A percentile compares a stretch with the other conserved stretches of the same genome.
These are phyloP conservation scores for Trematomus loennbergii DNA, from an alignment of 2,113 vertebrate genomes.

Conservation along the genomic window DNA sequence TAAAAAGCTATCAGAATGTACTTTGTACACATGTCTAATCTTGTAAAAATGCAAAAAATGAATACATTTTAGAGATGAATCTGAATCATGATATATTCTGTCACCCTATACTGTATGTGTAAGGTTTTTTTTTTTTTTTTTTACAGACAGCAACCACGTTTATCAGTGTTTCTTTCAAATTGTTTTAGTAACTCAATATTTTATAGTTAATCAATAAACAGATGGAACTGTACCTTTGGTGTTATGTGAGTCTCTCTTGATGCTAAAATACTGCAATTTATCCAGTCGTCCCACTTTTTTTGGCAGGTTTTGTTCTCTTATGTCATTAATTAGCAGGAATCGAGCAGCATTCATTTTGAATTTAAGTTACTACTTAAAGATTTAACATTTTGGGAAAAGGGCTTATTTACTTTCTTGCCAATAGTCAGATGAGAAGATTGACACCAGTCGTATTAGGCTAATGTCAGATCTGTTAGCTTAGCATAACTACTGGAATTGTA, in stretches of 20 bases:
- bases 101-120: conserved; percentile 80
- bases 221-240: conserved; percentile 69
- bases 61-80: conserved; percentile 77
- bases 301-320: neutral
- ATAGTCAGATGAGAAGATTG: neutral
- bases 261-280: neutral
- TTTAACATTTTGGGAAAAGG: neutral
- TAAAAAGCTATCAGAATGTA: conserved; percentile 80
- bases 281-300: neutral
- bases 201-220: conserved; percentile 89
- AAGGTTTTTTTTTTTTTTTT: conserved; percentile 77
- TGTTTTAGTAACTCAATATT: conserved; percentile 88
- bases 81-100: conserved; percentile 77
- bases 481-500: neutral
- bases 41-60: conserved; percentile 80
- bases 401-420: neutral
- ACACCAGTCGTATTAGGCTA: no score
- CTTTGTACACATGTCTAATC: conserved; percentile 87
- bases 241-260: conserved; percentile 27
- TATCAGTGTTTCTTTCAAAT: conserved; percentile 87
- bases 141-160: conserved; percentile 83
- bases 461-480: neutral
- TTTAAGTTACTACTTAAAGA: neutral
- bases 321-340: neutral
- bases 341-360: neutral